These are phyloP conservation scores for Phthorimaea operculella DNA, from an alignment of 1,140 invertebrate genomes.

Conservation along the genomic window DNA sequence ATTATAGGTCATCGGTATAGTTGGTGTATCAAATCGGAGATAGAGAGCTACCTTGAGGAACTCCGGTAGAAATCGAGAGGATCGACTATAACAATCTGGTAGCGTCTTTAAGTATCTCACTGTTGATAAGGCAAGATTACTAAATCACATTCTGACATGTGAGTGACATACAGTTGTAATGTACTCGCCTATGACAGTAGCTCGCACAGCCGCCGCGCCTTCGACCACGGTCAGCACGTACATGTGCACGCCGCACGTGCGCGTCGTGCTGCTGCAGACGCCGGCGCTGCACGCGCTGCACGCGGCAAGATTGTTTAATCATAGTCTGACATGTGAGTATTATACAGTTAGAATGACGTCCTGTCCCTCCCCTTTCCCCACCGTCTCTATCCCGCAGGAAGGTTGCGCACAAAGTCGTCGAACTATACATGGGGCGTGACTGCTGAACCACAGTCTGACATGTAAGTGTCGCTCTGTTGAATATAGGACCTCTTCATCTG, in stretches of 20 bases:
- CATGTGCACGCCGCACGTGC: constrained; percentile 4
- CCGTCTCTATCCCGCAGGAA: constrained; percentile 17
- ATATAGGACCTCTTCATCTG: too few species aligned
- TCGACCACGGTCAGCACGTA: background rate
- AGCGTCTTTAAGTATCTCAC: too few species aligned
- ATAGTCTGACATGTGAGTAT: constrained; percentile 11
- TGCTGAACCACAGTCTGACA: too few species aligned
- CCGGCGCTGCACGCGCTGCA: constrained; percentile 27
- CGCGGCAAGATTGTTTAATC: background rate
- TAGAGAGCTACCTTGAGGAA: too few species aligned
- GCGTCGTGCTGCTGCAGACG: constrained; percentile 41
- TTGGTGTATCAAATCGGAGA: too few species aligned
- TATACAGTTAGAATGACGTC: constrained; percentile 12
- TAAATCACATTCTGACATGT: too few species aligned
- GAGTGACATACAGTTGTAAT: too few species aligned
- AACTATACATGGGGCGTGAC: constrained; percentile 15
- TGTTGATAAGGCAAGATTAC: too few species aligned
- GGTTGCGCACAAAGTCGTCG: constrained; percentile 16
- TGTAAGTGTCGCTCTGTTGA: background rate
- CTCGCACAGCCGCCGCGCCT: constrained; percentile 19
- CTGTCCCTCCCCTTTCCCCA: constrained; percentile 16
- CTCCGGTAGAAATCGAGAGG: too few species aligned
- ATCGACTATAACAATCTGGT: too few species aligned
- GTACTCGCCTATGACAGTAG: constrained; percentile 18
- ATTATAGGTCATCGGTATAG: too few species aligned